phyloP scores from a whole-genome alignment of 2,797 vertebrate genomes.

The Karalla daura region DNA sequence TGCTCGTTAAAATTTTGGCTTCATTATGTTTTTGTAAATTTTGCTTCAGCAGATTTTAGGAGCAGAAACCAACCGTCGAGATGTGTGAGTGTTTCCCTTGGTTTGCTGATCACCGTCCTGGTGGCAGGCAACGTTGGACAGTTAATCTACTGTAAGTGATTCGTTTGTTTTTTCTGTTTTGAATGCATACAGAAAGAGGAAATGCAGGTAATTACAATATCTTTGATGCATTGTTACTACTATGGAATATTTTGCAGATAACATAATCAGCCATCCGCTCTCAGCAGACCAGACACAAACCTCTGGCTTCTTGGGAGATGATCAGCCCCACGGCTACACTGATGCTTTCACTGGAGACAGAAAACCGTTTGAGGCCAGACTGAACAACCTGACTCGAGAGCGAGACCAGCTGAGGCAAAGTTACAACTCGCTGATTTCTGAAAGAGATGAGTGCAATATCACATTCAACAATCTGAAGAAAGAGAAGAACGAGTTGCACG shows the following conservation, averaged over 20 bases:
- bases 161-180: no score
- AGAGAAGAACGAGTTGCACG: background rate
- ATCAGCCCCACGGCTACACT: background rate
- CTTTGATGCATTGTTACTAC: no score
- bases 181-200: no score
- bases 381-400: slow-evolving; percentile 28
- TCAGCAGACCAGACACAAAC: background rate
- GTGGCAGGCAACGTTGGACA: slow-evolving; percentile 57
- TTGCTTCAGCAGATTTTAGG: slow-evolving; percentile 10
- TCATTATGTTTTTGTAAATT: background rate
- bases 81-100: slow-evolving; percentile 23
- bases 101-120: slow-evolving; percentile 41
- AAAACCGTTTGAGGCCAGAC: slow-evolving; percentile 5
- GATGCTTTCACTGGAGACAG: slow-evolving; percentile 11
- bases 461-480: slow-evolving; percentile 10
- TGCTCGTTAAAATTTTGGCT: background rate
- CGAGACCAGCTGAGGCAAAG: slow-evolving; percentile 11
- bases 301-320: background rate
- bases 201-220: no score
- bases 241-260: slow-evolving; percentile 53
- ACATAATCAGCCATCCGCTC: background rate
- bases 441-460: slow-evolving; percentile 1
- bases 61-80: background rate
- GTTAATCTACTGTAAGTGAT: slow-evolving; percentile 52
- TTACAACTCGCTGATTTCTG: background rate